Percentiles rank a stretch among this genome's conserved stretches.
phyloP scores from a whole-genome alignment of 1,140 invertebrate genomes.

The Lordiphosa collinella region DNA sequence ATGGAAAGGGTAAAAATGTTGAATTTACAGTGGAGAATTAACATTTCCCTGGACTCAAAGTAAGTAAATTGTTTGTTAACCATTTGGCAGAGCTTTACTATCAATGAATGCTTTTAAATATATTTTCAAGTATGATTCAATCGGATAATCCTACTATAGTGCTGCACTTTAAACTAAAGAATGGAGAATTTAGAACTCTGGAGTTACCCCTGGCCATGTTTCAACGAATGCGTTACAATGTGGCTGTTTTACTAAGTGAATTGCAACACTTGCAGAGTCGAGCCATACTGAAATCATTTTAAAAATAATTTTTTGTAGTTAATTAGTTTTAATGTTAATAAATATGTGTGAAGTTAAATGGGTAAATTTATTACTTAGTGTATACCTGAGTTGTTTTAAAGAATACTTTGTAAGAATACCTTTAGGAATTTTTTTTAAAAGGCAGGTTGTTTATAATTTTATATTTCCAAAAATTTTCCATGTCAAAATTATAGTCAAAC shows the following conservation, averaged over 20 bases:
- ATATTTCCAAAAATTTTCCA: no score
- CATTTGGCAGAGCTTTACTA: background rate
- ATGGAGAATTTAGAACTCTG: slow-evolving; percentile 62
- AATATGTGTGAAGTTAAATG: no score
- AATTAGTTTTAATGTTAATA: background rate
- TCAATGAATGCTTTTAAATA: background rate
- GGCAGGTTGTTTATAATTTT: no score
- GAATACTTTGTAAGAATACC: no score
- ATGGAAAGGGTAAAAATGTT: slow-evolving; percentile 61
- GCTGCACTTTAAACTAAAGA: slow-evolving; percentile 65
- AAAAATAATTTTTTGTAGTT: background rate
- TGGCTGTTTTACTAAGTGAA: slow-evolving; percentile 66
- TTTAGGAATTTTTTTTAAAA: no score
- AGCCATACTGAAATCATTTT: slow-evolving; percentile 49
- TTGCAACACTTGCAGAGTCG: slow-evolving; percentile 69
- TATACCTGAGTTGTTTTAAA: no score
- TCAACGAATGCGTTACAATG: slow-evolving; percentile 69
- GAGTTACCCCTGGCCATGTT: slow-evolving; percentile 75
- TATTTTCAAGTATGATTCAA: slow-evolving; percentile 37
- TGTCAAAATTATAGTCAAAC: no score
- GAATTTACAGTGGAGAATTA: slow-evolving; percentile 77
- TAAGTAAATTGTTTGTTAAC: slow-evolving; percentile 20
- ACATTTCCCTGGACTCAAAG: slow-evolving; percentile 65
- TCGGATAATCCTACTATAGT: slow-evolving; percentile 66
- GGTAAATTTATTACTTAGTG: no score